Base-by-base conservation (phyloP, 2,113 vertebrate species). In the Hystrix cristata region DNA sequence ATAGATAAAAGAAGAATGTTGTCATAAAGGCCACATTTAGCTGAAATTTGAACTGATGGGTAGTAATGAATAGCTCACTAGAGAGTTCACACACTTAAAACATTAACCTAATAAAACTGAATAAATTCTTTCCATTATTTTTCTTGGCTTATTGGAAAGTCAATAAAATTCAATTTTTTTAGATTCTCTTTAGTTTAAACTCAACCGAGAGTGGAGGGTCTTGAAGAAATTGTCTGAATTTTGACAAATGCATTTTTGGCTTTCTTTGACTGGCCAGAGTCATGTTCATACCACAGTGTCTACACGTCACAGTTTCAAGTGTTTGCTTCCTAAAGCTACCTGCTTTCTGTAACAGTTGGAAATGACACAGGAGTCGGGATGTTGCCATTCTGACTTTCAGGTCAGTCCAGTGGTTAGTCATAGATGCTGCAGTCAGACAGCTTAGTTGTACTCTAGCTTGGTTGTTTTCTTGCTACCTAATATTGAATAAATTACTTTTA, bases 41-140 rank as follows among this genome's bases (percentile, higher is more conserved):
- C 57, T 88, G 95, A 97, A 93, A 97, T 96, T 51, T 95, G 87
- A 96, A 21, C 85, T 8, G 8, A 4, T 90, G 88, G 38, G n/a
- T 93, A 83, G 74, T 55, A 62, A 88, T 72, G 13, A 80, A 60
- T 29, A 8, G 12, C 29, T 95, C 72, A 67, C 19, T 78, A 15
- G 67, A 65, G 46, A 93, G 46, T 21, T 95, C 55, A 82, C 25
- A 74, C 9, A 87, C 51, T 93, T 72, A 78, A 43, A 89, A 97
- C 83, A 92, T 81, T 84, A 87, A 92, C 91, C 46, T 94, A 98
- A 93, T 97, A 93, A 96, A 96, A 83, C 1, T 27, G 27, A 96
- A 87, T 83, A 59, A 89, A 97, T 97, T 97, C 88, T 46, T 97
- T 97, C 90, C 85, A 91, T 97, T 96, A 71, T 89, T 98, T 95